These are phyloP conservation scores for Pasiphila rectangulata DNA, from an alignment of 2,888 invertebrate genomes.

Conservation along the genomic window DNA sequence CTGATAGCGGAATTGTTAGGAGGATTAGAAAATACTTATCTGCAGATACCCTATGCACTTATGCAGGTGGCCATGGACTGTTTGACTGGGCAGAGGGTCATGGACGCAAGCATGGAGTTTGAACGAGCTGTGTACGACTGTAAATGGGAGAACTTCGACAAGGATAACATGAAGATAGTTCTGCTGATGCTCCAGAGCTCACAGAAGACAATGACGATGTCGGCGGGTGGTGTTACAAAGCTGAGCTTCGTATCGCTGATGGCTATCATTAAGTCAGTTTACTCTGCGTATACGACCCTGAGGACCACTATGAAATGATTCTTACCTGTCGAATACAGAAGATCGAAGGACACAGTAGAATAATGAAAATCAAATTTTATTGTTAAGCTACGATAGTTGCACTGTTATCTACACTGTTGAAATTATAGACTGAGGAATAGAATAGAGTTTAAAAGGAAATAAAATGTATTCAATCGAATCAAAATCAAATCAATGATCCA, in stretches of 20 bases:
- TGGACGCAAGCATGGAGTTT: constrained; percentile 50
- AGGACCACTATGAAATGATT: constrained; percentile 40
- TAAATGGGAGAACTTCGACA: constrained; percentile 61
- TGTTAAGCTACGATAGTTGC: no score
- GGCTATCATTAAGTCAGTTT: constrained; percentile 51
- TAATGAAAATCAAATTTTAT: no score
- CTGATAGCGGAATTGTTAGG: constrained; percentile 45
- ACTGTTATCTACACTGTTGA: no score
- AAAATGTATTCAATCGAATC: neutral
- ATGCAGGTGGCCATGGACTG: constrained; percentile 53
- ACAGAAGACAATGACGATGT: constrained; percentile 53
- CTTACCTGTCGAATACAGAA: neutral
- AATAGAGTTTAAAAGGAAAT: no score
- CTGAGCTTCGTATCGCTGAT: constrained; percentile 51
- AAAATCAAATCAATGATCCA: neutral
- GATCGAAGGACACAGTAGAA: no score
- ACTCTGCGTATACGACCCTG: constrained; percentile 57
- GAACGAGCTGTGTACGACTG: constrained; percentile 53
- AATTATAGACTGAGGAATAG: neutral
- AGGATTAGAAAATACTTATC: constrained; percentile 48
- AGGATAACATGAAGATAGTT: constrained; percentile 50
- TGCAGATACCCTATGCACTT: constrained; percentile 47
- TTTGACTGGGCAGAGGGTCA: constrained; percentile 52
- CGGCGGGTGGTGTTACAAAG: constrained; percentile 53
- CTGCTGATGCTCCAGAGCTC: constrained; percentile 51